A percentile compares a stretch with the other conserved stretches of the same genome.
Conservation (phyloP, 2,797 vertebrate species). For the Peromyscus aztecus region DNA sequence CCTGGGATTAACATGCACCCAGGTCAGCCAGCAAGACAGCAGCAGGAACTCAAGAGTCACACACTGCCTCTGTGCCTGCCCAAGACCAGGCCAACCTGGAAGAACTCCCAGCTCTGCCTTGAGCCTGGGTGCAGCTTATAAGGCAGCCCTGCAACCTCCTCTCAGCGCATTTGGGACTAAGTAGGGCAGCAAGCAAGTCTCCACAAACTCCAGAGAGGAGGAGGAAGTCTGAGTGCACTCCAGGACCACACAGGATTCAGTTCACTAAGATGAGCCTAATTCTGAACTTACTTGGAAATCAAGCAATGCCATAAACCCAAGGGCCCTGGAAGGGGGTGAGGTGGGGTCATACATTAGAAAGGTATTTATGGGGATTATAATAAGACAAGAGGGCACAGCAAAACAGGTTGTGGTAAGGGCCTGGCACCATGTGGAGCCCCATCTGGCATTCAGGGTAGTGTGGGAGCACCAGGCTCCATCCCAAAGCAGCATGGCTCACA, state of each 20-base stretch:
- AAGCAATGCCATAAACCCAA: neutral
- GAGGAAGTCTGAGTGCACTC: rapidly evolving
- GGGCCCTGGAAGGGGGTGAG: neutral
- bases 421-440: neutral
- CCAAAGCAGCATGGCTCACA: neutral
- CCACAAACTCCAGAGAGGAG: rapidly evolving
- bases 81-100: rapidly evolving
- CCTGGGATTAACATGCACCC: rapidly evolving
- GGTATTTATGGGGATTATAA: neutral
- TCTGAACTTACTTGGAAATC: neutral
- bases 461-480: neutral
- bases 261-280: neutral
- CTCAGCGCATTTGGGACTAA: rapidly evolving
- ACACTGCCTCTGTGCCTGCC: neutral
- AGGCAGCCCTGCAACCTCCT: rapidly evolving
- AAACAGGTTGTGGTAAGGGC: neutral
- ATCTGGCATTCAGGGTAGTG: neutral
- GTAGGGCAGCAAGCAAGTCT: neutral
- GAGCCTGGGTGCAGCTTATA: rapidly evolving
- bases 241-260: neutral
- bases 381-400: neutral
- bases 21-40: rapidly evolving
- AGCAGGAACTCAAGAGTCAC: neutral
- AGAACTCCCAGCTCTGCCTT: rapidly evolving
- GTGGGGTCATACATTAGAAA: too few relatives aligned